A percentile compares a stretch with the other conserved stretches of the same genome.
Conservation (phyloP, 2,113 vertebrate species). For the Prunella himalayana region DNA sequence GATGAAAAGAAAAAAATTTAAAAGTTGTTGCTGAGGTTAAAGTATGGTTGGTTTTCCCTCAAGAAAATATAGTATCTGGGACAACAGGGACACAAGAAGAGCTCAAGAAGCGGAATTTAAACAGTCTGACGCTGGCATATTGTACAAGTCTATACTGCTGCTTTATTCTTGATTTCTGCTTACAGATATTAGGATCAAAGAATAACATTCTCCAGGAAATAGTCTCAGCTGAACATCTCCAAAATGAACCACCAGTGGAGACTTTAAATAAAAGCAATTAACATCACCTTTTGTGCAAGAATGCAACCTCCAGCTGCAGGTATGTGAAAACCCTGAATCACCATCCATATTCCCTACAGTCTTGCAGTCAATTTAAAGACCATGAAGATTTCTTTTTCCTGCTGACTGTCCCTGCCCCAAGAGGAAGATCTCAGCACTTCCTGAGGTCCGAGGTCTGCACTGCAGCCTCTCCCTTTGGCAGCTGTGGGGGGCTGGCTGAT, state of each 20-base stretch:
- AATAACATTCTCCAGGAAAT: not conserved
- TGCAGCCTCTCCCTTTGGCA: not conserved
- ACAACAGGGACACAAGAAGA: not conserved
- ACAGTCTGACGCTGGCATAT: not conserved
- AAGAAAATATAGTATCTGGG: not conserved
- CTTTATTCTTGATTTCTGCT: not conserved
- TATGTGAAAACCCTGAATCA: not conserved
- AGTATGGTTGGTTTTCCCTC: not conserved
- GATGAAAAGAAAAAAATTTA: not conserved
- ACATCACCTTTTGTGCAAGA: not conserved
- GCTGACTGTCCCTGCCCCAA: not conserved
- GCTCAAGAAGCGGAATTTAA: not conserved
- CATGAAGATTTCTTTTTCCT: not conserved
- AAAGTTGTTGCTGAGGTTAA: not conserved
- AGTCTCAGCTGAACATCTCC: not conserved
- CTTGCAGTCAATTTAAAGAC: not conserved
- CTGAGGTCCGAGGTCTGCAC: not conserved
- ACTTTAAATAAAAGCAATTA: not conserved
- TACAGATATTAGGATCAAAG: not conserved
- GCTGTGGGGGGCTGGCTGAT: not conserved
- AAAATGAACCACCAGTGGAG: not conserved
- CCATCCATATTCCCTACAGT: not conserved
- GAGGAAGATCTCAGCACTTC: not conserved
- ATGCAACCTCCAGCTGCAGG: not conserved
- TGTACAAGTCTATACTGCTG: not conserved